Conservation (phyloP, 2,113 vertebrate genomes). For the Mellivora capensis region DNA sequence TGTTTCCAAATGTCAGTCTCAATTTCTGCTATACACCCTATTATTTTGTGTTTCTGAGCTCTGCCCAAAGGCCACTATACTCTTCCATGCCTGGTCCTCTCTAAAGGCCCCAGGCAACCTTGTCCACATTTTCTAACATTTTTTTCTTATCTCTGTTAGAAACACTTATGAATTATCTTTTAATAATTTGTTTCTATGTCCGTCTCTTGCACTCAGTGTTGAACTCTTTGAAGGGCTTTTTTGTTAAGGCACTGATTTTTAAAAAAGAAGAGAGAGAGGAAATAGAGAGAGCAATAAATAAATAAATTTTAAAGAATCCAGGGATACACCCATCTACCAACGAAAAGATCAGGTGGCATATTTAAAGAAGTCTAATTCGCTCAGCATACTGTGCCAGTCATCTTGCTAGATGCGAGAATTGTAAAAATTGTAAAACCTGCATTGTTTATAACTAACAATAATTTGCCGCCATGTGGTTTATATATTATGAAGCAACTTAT, state of each 20-base stretch:
- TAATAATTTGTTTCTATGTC: constrained; percentile 14
- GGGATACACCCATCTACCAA: neutral
- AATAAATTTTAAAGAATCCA: neutral
- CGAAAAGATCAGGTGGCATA: neutral
- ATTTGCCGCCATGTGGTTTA: neutral
- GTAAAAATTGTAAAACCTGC: neutral
- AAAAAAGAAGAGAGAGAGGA: neutral
- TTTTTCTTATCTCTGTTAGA: neutral
- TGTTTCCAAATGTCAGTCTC: neutral
- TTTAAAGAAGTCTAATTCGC: neutral
- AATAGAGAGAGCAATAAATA: neutral
- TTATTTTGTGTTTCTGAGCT: neutral
- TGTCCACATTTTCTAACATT: neutral
- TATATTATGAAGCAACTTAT: neutral
- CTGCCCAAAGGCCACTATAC: neutral
- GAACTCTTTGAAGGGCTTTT: neutral
- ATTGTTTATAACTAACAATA: neutral
- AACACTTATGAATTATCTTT: neutral
- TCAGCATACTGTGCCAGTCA: neutral
- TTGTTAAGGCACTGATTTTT: neutral
- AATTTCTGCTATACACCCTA: neutral
- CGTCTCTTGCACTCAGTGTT: neutral
- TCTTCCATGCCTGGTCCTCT: neutral
- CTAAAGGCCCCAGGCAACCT: neutral
- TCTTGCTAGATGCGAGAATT: neutral